Conservation (phyloP, 2,113 vertebrate genomes). For the Caranx melampygus region DNA sequence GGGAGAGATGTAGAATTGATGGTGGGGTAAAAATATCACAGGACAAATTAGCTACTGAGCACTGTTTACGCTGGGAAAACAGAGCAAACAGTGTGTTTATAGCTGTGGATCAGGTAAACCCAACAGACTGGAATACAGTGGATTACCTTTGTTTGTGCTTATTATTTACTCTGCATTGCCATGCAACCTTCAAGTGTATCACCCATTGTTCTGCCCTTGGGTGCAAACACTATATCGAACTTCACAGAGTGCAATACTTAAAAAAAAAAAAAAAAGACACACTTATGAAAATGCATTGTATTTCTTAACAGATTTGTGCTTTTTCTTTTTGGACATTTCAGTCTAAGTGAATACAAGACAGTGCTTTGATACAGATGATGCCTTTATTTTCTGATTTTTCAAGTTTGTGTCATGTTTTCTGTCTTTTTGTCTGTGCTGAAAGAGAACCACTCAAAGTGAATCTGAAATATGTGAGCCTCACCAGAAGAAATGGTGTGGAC, state of each 20-base stretch:
- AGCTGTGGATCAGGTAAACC: background rate
- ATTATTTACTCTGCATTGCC: background rate
- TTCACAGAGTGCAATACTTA: background rate
- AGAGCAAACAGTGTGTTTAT: background rate
- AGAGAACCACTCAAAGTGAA: background rate
- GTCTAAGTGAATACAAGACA: background rate
- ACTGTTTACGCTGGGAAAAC: background rate
- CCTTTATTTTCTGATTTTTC: background rate
- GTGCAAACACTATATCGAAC: background rate
- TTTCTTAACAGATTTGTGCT: background rate
- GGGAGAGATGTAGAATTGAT: background rate
- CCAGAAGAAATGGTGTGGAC: background rate
- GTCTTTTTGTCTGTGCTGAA: background rate
- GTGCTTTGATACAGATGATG: background rate
- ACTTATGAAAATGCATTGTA: background rate
- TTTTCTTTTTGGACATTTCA: background rate
- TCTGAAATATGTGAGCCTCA: background rate
- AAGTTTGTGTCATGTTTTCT: background rate
- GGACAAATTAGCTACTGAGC: background rate
- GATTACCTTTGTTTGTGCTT: background rate
- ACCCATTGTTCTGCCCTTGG: no score
- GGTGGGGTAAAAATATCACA: constrained; percentile 22
- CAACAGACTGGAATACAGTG: background rate
- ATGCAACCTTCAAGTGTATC: background rate
- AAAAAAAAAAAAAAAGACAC: background rate